Base-by-base conservation (phyloP, 2,888 invertebrate genomes). In the Cinara cedri region DNA sequence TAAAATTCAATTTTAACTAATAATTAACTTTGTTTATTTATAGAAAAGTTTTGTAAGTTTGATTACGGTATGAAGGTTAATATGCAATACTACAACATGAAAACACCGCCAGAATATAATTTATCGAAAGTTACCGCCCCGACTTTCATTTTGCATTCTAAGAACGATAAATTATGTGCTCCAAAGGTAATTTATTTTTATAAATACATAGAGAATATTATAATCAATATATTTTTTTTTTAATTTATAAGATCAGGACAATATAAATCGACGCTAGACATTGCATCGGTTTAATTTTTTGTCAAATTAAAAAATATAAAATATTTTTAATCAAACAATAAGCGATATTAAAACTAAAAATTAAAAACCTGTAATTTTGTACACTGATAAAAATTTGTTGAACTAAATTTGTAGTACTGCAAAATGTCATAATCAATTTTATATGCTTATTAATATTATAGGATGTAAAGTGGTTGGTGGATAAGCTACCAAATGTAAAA, bases 11-110 rank as follows among this genome's bases (percentile, higher is more conserved):
- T 16, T 54, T 13, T 6, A 1, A 34, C 0, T 11, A 70, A 21
- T 24, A 21, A 46, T 46, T 24, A 65, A 46, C 1, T 11, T 24
- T 24, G 19, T 51, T 19, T 81, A 21, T 24, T 66, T 51, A 10
- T 70, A 82, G 82, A 81, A n/a, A 68, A 81, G n/a, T 82, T 82
- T 49, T 49, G 82, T 19, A 78, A 82, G 75, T 82, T 74, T 24
- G 82, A 82, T 49, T 82, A 82, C 60, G 82, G 82, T 8, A 13
- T 51, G 3, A 72, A 60, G 51, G 68, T 19, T 44, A 82, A 82
- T 54, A 34, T 81, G 44, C 65, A 63, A 21, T 57, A 72, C 42
- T 82, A 82, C 80, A 82, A 76, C 24, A 49, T 60, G 6, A 81
- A 71, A 24, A 66, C 72, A 13, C 82, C 82, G 21, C 82, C 82